phyloP scores from a whole-genome alignment of 35 echinoderm and acorn worm species.

The Apostichopus japonicus region DNA sequence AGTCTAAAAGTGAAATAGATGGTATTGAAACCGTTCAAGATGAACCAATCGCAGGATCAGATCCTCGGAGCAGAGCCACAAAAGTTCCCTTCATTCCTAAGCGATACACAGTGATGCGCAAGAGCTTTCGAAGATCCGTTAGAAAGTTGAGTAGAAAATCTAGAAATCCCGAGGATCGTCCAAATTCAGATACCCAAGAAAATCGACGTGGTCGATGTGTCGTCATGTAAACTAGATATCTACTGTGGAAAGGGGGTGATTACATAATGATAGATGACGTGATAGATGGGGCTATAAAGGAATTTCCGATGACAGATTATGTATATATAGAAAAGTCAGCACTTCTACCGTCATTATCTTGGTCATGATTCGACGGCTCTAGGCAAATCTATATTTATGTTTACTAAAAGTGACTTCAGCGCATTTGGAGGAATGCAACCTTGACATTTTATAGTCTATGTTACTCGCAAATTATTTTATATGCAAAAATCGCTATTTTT shows the following conservation, averaged over 20 bases:
- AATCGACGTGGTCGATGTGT: not conserved
- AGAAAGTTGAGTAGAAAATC: not conserved
- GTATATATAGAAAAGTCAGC: too few species aligned
- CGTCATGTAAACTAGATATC: slow-evolving; percentile 8
- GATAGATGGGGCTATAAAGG: not conserved
- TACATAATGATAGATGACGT: not conserved
- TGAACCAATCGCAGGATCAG: not conserved
- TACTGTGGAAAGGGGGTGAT: not conserved
- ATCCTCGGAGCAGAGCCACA: slow-evolving; percentile 14
- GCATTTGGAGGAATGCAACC: too few species aligned
- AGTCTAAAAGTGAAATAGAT: not conserved
- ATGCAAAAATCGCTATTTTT: too few species aligned
- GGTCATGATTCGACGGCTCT: too few species aligned
- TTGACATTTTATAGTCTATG: too few species aligned
- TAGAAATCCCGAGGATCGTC: not conserved
- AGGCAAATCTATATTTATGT: too few species aligned
- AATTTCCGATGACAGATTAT: too few species aligned
- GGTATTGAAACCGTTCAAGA: not conserved
- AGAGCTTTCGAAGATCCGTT: slow-evolving; percentile 45
- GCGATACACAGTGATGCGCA: slow-evolving; percentile 50
- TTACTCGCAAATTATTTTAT: too few species aligned
- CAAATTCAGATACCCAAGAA: not conserved
- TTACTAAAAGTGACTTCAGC: too few species aligned
- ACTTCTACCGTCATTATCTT: too few species aligned
- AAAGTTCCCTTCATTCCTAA: slow-evolving; percentile 59